phyloP scores from a whole-genome alignment of 1,140 invertebrate species.

The Brachionus rotundiformis region DNA sequence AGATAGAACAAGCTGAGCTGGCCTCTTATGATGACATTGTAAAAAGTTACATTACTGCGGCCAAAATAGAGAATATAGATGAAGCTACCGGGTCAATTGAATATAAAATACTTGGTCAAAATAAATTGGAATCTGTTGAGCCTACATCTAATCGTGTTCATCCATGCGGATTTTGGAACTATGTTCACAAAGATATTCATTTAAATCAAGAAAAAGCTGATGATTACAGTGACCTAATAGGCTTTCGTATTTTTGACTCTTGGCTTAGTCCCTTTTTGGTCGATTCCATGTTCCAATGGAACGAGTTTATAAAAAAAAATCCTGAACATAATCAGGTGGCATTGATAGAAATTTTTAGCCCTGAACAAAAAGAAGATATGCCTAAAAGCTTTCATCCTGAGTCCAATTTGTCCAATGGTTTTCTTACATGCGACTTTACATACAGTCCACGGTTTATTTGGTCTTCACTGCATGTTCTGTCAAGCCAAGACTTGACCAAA shows the following conservation, averaged over 20 bases:
- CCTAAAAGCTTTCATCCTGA: background rate
- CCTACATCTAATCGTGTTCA: conserved; percentile 9
- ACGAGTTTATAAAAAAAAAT: background rate
- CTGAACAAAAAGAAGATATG: conserved; percentile 24
- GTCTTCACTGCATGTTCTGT: background rate
- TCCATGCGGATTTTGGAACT: conserved; percentile 49
- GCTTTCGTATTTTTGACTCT: background rate
- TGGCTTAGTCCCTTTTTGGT: background rate
- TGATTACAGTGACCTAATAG: background rate
- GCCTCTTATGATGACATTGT: background rate
- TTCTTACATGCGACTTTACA: conserved; percentile 11
- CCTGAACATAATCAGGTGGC: background rate
- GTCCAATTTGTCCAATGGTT: background rate
- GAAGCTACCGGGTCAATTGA: background rate
- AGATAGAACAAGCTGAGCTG: background rate
- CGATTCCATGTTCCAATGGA: background rate
- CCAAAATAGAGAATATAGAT: background rate
- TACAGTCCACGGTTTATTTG: conserved; percentile 2
- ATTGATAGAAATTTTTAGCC: background rate
- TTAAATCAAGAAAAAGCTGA: conserved; percentile 19
- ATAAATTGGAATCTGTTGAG: background rate
- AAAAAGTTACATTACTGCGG: conserved; percentile 5
- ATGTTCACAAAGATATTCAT: conserved; percentile 29
- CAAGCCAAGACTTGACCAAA: background rate
- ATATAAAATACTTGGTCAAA: background rate